Conservation (phyloP, 2,113 vertebrate genomes). For the Brachyistius frenatus region DNA sequence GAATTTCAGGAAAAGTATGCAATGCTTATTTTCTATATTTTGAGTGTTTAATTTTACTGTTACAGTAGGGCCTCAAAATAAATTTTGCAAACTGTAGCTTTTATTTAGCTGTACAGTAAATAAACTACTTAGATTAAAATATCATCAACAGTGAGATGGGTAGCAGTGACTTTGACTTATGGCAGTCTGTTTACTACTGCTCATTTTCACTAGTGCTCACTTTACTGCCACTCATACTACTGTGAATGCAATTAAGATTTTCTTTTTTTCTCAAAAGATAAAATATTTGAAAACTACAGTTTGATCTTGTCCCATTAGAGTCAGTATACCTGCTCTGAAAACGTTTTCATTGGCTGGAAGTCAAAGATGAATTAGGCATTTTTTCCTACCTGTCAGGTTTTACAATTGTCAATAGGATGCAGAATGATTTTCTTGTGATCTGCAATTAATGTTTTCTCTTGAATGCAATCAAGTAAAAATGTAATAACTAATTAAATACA, state of each 20-base stretch:
- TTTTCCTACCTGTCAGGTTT: neutral
- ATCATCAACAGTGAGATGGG: constrained; percentile 24
- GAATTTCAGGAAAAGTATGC: neutral
- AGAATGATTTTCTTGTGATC: neutral
- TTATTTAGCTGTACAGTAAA: constrained; percentile 7
- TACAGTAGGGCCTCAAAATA: neutral
- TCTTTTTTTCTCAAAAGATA: neutral
- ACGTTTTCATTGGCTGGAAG: neutral
- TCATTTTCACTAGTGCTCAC: constrained; percentile 11
- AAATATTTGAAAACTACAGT: constrained; percentile 11
- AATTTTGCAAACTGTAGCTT: neutral
- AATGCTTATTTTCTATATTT: constrained; percentile 2
- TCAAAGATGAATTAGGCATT: constrained; percentile 5
- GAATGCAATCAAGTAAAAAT: neutral
- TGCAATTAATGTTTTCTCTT: neutral
- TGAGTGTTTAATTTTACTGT: constrained; percentile 8
- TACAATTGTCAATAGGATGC: neutral
- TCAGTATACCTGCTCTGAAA: constrained; percentile 15
- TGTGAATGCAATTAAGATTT: neutral
- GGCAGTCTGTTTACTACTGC: constrained; percentile 28
- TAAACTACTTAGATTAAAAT: constrained; percentile 40
- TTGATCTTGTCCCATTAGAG: constrained; percentile 12
- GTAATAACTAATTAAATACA: neutral
- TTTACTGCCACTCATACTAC: neutral
- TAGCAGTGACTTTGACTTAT: neutral